Evolutionary conservation across 64 coral and sea anemone species (phyloP), one percentile per base, ranked within the genome.

Genomic region (Exaiptasia diaphana): DNA sequence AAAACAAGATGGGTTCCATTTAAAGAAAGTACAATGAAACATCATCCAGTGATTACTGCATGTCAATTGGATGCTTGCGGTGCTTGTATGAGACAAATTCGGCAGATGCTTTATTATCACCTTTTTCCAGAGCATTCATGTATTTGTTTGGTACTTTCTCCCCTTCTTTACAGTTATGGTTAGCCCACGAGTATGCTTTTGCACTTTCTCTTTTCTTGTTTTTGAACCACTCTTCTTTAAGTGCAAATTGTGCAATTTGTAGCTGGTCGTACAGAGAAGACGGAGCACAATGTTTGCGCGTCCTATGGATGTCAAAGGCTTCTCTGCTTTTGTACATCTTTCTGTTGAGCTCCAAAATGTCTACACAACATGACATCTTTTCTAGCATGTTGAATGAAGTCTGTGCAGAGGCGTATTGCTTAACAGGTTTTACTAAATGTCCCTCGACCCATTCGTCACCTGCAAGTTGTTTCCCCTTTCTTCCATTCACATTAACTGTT

Each of bases 311-410:
- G 40, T 78, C 54, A 78, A 78, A 60, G 9, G 49, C 75, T 25
- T 59, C 39, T 18, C 54, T 17, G 32, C 75, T 58, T 42, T 78
- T 78, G 75, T 78, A 79, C 75, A 79, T 60, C 33, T 55, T 24
- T 79, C 17, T 6, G 52, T 8, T 54, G 7, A 33, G 6, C 26
- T 79, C 75, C 14, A 59, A 27, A 8, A 79, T 13, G 13, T 79
- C 61, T n/a, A 36, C 52, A 79, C 75, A 60, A 25, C 50, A 79
- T 40, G 75, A 59, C 55, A 79, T 79, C 39, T 29, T 38, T 79
- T 79, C 75, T 15, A 62, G 34, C 75, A 79, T 79, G 9, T 44
- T 4, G 65, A 80, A 80, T 4, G 77, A 80, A n/a, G 41, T 80
- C 38, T 71, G 67, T 41, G 67, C 67, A 71, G 10, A 24, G 0